A percentile compares a stretch with the other conserved stretches of the same genome.
These are phyloP conservation scores for Drosophila parabipectinata DNA, from an alignment of 1,140 invertebrate species.

Conservation along the genomic window DNA sequence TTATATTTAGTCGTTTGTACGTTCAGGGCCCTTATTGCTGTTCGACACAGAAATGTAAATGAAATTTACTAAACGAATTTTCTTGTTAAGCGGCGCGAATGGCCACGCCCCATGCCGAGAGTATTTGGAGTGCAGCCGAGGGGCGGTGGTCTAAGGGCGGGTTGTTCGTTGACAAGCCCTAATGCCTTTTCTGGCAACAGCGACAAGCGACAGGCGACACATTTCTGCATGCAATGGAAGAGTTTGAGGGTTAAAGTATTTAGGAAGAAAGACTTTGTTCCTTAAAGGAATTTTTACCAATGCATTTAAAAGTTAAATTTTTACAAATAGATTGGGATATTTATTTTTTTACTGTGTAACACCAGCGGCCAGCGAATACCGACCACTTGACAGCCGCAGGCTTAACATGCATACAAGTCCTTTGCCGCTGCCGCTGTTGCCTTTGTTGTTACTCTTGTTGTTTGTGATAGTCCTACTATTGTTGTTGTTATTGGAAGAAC, in stretches of 20 bases:
- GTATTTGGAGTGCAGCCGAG: slow-evolving; percentile 11
- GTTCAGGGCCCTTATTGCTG: slow-evolving; percentile 2
- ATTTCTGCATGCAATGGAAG: slow-evolving; percentile 45
- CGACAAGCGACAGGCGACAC: slow-evolving; percentile 46
- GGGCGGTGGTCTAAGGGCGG: not conserved
- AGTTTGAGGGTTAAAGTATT: too few relatives aligned
- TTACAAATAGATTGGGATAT: too few relatives aligned
- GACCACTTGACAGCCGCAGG: slow-evolving; percentile 65
- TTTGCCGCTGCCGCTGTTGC: slow-evolving; percentile 6
- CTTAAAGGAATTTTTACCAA: not conserved
- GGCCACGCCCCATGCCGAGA: slow-evolving; percentile 54
- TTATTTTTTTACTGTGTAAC: not conserved
- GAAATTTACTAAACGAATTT: slow-evolving; percentile 73
- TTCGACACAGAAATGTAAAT: slow-evolving; percentile 50
- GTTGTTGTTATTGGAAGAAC: slow-evolving; percentile 43
- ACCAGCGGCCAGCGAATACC: slow-evolving; percentile 3
- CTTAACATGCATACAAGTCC: slow-evolving; percentile 49
- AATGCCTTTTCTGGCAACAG: slow-evolving; percentile 30
- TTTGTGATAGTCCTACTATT: slow-evolving; percentile 33
- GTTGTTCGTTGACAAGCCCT: slow-evolving; percentile 19
- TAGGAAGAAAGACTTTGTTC: too few relatives aligned
- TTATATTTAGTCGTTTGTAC: slow-evolving; percentile 3
- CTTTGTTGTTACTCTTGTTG: slow-evolving; percentile 11
- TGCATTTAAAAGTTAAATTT: too few relatives aligned
- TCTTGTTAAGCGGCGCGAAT: slow-evolving; percentile 64